Conservation (phyloP, 2,113 vertebrate genomes). For the Leiothrix lutea region DNA sequence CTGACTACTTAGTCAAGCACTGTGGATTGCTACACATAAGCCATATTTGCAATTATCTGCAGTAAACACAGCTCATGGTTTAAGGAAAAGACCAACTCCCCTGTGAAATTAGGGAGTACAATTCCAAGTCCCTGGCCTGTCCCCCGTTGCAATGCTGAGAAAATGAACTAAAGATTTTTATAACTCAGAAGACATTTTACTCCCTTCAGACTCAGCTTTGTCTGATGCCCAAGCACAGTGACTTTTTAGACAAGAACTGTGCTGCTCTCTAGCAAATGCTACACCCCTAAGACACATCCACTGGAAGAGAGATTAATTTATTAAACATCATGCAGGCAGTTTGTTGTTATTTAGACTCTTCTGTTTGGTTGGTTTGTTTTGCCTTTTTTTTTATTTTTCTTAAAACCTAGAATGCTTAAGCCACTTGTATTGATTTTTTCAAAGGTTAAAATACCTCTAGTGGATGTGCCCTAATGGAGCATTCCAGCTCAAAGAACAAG, state of each 20-base stretch:
- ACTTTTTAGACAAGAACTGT: neutral
- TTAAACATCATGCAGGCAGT: neutral
- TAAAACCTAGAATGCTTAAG: constrained; percentile 22
- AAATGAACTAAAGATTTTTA: neutral
- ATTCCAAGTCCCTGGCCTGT: neutral
- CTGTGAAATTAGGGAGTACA: neutral
- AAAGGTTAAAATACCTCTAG: constrained; percentile 63
- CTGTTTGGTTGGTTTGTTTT: neutral
- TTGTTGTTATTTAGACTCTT: neutral
- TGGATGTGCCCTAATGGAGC: constrained; percentile 52
- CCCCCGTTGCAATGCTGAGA: neutral
- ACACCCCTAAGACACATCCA: neutral
- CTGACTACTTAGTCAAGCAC: neutral
- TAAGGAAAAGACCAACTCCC: neutral
- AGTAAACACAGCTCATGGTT: neutral
- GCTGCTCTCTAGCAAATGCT: neutral
- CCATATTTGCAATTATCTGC: neutral
- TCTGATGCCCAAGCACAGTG: neutral
- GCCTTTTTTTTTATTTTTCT: neutral
- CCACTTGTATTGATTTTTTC: constrained; percentile 34
- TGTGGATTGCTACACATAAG: neutral
- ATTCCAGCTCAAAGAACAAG: constrained; percentile 44
- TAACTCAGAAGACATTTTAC: neutral
- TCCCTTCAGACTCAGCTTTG: neutral
- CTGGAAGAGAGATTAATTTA: neutral